Base-by-base conservation (phyloP, 2,888 invertebrate genomes). In the Leptopilina syphax region DNA sequence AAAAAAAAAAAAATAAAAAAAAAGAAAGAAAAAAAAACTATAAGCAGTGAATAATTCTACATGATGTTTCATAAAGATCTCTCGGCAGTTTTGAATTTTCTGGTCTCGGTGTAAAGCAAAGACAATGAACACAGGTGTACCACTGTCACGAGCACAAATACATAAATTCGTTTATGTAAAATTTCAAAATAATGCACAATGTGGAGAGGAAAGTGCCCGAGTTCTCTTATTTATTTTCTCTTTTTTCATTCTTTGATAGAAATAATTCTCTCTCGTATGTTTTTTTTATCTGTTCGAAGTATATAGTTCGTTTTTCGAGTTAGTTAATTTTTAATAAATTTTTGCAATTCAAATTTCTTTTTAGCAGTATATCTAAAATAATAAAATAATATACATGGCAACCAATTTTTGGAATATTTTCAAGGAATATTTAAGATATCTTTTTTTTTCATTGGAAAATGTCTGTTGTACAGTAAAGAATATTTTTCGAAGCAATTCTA, bases 151-250 rank as follows among this genome's bases (percentile, higher is more conserved):
- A 50, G 24, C 24, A 68, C 68, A 47, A 68, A 68, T 68, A 68
- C 50, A 68, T 50, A 68, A 68, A 68, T 68, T 68, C 24, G 68
- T 24, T 68, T 50, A 68, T 68, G 68, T 68, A 68, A 68, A 68
- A 24, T 68, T 68, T 68, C 24, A 68, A 68, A 68, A 47, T 68
- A 47, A 68, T 68, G 47, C 47, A 47, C 68, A 24, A 24, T 44
- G 12, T 44, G 68, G 9, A 68, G 18, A 68, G 50, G 9, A 68
- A 47, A 68, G 44, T 44, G 24, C 24, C 7, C 12, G 47, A 68
- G 24, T 68, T 68, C 47, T 12, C 68, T 68, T 47, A 50, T 68
- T 47, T n/a, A 50, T 68, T 7, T 47, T 24, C 13, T 44, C 50
- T 50, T 13, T 47, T 50, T 34, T 13, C 12, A 5, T 44, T 44